phyloP scores from a whole-genome alignment of 2,113 vertebrate species.

The human region GRCh38 chr18:60741501-60742000 shows the following conservation, averaged over 20 bases:
- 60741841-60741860: not conserved
- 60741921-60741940: not conserved
- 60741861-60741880: not conserved
- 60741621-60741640: not conserved
- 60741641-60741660: not conserved
- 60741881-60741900: not conserved
- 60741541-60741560: not conserved
- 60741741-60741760: not conserved
- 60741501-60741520: not conserved
- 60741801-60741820: not conserved
- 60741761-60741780: not conserved
- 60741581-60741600: not conserved
- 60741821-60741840: not conserved
- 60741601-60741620: not conserved
- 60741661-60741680: not conserved
- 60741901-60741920: not conserved
- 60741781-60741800: not conserved
- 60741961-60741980: not conserved
- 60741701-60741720: not conserved
- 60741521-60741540: not conserved
- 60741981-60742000: not conserved
- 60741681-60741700: not conserved
- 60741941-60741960: not conserved
- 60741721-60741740: not conserved
- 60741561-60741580: not conserved